Base-by-base conservation (phyloP, 2,113 vertebrate genomes). In the Rousettus leschenaultii region DNA sequence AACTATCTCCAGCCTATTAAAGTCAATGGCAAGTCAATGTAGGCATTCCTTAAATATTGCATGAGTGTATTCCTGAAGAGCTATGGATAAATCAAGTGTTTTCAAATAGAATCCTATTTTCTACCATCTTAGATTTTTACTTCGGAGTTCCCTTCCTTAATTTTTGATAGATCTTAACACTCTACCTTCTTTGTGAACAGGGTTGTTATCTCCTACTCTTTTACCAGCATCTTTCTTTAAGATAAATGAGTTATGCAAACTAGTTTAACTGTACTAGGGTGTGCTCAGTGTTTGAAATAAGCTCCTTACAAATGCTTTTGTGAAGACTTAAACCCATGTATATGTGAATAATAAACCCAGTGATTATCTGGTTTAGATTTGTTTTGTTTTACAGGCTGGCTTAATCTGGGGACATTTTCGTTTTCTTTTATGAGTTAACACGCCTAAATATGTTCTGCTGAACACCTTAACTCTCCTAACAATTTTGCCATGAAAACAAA, bases 371-470 rank as follows among this genome's bases (percentile, higher is more conserved):
- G 68, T 93, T 94, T 96, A 93, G 38, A 95, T 95, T 96, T 97
- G 71, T 88, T 95, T 94, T 74, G 51, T 93, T 97, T 91, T 95
- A 91, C 1, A 4, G 45, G 8, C 14, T 91, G 30, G 40, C 92
- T 96, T 94, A 94, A 80, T 79, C 43, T 89, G 73, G 65, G 57
- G 92, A 96, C 74, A 97, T 92, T 96, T 78, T 82, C 5, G 45
- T 91, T 98, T 91, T 68, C 68, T 75, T 96, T 92, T 77, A 15
- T 90, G 94, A 98, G 55, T 97, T 98, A 97, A 95, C 92, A 97
- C 84, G 45, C 86, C 30, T 89, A 65, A 84, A 22, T 28, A 74
- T 80, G 19, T 79, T 88, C 92, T 86, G 78, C 33, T 59, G 45
- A 95, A 68, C 35, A 86, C 43, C 6, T 0, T 93, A 86, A 79